Evolutionary conservation across 2,888 invertebrate genomes (phyloP).

Genomic region (Drosophila nigritarsus): DNA sequence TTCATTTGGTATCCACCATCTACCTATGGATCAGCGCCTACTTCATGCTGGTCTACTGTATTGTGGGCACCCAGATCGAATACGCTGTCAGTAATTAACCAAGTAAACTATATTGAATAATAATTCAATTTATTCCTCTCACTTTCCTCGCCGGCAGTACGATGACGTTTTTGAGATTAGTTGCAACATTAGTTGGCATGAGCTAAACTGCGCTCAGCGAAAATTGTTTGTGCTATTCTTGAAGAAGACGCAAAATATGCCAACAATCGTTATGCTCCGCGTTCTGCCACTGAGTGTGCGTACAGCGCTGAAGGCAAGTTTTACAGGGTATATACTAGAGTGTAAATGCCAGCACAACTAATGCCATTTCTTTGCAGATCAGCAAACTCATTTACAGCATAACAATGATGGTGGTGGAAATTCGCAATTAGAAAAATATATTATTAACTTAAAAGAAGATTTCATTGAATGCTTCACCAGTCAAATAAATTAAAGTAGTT

Average conservation of each 20-base stretch:
- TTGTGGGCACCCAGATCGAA: constrained; percentile 64
- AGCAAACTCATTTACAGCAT: constrained; percentile 31
- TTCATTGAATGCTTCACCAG: neutral
- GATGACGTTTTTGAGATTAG: constrained; percentile 51
- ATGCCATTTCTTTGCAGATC: constrained; percentile 11
- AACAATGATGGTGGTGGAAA: constrained; percentile 26
- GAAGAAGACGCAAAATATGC: constrained; percentile 16
- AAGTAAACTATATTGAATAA: neutral
- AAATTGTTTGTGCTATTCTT: constrained; percentile 33
- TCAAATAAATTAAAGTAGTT: constrained; percentile 10
- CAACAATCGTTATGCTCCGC: constrained; percentile 6
- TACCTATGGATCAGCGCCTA: constrained; percentile 56
- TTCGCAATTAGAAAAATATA: neutral
- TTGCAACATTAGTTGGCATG: constrained; percentile 52
- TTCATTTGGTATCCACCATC: constrained; percentile 44
- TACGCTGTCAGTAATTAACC: constrained; percentile 41
- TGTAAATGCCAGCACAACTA: neutral
- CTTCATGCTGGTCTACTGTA: constrained; percentile 57
- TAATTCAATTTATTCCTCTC: neutral
- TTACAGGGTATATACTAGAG: neutral
- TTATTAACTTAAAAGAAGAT: neutral
- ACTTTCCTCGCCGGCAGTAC: constrained; percentile 35
- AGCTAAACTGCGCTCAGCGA: constrained; percentile 50
- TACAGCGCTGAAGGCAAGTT: constrained; percentile 31
- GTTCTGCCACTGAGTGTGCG: constrained; percentile 23